Evolutionary conservation across 2,113 vertebrate genomes (phyloP).

Genomic region (Oreochromis niloticus): DNA sequence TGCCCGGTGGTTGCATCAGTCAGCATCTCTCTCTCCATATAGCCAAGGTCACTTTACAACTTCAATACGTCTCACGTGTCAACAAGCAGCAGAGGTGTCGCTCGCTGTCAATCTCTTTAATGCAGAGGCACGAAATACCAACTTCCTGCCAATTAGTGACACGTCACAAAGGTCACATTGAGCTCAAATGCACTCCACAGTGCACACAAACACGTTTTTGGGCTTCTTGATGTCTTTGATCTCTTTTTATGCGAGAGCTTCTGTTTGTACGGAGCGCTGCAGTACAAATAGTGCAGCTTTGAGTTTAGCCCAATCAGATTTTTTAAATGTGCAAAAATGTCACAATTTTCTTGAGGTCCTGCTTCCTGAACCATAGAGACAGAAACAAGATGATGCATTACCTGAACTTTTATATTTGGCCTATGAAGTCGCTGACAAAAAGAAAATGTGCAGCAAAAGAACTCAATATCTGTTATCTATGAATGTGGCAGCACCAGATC

Average conservation of each 20-base stretch:
- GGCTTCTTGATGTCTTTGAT: neutral
- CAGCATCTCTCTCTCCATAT: neutral
- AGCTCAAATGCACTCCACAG: neutral
- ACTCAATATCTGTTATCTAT: neutral
- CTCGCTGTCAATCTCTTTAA: constrained; percentile 1
- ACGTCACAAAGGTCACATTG: neutral
- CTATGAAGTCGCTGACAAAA: neutral
- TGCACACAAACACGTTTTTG: neutral
- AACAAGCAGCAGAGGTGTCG: neutral
- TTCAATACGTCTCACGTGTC: neutral
- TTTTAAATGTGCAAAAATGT: neutral
- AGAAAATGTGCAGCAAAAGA: neutral
- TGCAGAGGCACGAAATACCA: neutral
- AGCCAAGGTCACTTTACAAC: constrained; percentile 41
- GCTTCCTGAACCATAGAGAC: neutral
- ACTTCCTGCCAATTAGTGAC: neutral
- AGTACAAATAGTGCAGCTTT: accelerated
- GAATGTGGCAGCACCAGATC: neutral
- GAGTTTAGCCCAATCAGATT: neutral
- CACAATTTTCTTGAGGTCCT: neutral
- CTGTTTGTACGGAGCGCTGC: neutral
- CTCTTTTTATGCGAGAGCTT: neutral
- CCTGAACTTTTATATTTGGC: neutral
- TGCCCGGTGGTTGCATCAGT: constrained; percentile 38
- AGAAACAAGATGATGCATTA: neutral